A percentile compares a stretch with the other conserved stretches of the same genome.
Evolutionary conservation across 1,140 invertebrate species (phyloP).

Genomic region (Agrypnia vestita): DNA sequence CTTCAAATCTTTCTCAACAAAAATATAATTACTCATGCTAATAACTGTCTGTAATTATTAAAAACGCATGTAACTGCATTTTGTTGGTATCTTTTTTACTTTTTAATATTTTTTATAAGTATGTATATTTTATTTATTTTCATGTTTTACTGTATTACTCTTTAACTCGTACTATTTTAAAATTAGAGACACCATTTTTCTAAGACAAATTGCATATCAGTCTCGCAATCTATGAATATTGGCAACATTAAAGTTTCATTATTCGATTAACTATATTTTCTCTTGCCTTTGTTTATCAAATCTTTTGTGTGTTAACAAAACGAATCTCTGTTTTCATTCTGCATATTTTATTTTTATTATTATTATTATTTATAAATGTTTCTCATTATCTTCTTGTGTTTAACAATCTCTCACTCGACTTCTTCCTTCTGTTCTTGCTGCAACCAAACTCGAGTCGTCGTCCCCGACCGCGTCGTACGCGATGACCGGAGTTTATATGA

Average conservation of each 20-base stretch:
- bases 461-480: conserved; percentile 16
- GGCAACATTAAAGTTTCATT: neutral
- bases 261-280: neutral
- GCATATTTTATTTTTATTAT: conserved; percentile 35
- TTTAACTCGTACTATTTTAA: neutral
- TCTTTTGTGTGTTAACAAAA: conserved; percentile 48
- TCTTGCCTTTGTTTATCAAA: conserved; percentile 4
- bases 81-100: conserved; percentile 16
- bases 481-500: neutral
- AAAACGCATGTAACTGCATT: conserved; percentile 36
- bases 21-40: neutral
- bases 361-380: conserved; percentile 22
- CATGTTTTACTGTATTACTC: neutral
- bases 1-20: conserved; percentile 29
- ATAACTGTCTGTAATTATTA: neutral
- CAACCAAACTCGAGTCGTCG: conserved; percentile 53
- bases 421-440: conserved; percentile 51
- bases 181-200: too few species aligned
- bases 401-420: conserved; percentile 50
- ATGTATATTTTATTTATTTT: neutral
- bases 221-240: neutral
- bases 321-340: conserved; percentile 38
- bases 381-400: conserved; percentile 41
- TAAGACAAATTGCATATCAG: neutral
- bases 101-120: neutral